Percentiles rank a stretch among this genome's conserved stretches.
phyloP scores from a whole-genome alignment of 2,888 invertebrate genomes.

The Conops quadrifasciatus region DNA sequence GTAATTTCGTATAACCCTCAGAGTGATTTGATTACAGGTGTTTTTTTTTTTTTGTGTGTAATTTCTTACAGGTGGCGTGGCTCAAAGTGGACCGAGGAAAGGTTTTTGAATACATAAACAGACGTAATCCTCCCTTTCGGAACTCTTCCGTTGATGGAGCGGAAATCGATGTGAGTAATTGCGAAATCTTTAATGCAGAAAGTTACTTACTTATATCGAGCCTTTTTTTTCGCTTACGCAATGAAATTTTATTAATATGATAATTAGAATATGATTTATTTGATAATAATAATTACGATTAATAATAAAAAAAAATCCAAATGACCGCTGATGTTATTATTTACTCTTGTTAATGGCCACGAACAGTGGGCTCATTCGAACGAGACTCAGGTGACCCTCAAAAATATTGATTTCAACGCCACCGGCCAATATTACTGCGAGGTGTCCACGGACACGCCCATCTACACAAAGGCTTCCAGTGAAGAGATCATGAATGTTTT shows the following conservation, averaged over 20 bases:
- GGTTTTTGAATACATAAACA: conserved; percentile 83
- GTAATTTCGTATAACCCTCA: too few relatives aligned
- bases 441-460: conserved; percentile 82
- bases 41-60: too few relatives aligned
- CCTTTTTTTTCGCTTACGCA: too few relatives aligned
- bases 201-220: too few relatives aligned
- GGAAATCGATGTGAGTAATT: conserved; percentile 75
- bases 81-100: conserved; percentile 69
- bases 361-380: conserved; percentile 62
- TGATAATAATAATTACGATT: too few relatives aligned
- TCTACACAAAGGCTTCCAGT: conserved; percentile 82
- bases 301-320: too few relatives aligned
- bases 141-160: conserved; percentile 76
- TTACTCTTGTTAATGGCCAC: too few relatives aligned
- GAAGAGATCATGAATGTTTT: conserved; percentile 81
- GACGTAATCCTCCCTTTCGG: conserved; percentile 77
- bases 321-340: too few relatives aligned
- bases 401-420: conserved; percentile 79
- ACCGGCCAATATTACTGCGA: conserved; percentile 83
- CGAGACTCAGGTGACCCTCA: conserved; percentile 67
- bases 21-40: conserved; percentile 21
- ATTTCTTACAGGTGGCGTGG: conserved; percentile 63
- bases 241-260: too few relatives aligned
- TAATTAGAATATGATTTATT: too few relatives aligned
- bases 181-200: background rate